Evolutionary conservation across 2,888 invertebrate genomes (phyloP), one percentile per base, ranked within the genome.

Genomic region (Caradrina clavipalpis): DNA sequence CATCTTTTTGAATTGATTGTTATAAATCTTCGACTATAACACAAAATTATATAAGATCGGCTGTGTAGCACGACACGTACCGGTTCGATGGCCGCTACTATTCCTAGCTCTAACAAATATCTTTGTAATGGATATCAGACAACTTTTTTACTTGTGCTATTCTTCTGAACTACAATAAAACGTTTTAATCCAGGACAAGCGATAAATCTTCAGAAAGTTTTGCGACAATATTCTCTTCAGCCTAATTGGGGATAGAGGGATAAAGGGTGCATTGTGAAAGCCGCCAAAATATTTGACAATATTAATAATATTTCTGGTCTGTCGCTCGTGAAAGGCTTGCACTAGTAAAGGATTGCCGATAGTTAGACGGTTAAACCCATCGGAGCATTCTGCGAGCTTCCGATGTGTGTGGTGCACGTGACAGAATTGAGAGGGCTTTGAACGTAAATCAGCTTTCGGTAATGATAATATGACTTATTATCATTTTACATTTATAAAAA

Each of bases 271-370:
- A 91, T 91, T 91, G 88, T 88, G 73, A 75, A 77, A 86, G 85
- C 88, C 89, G 87, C 87, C 92, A 93, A 92, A 95, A 95, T 93
- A 95, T 95, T 93, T 90, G 88, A 90, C 88, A 92, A 91, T 92
- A 92, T 95, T 92, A 91, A 90, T 90, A 91, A 89, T 85, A 87
- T 90, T 93, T 91, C 89, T 91, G 93, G 89, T 90, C 92, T 93
- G 85, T 88, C 93, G 91, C 92, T 90, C 89, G 87, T 91, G 88
- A 95, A 95, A 93, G 94, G 93, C 89, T 92, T 92, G 90, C 82
- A 85, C 82, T 86, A 87, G 91, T 89, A 94, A 95, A 95, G 95
- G 95, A 95, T 95, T 95, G 94, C 86, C 84, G 86, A 89, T 88
- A 90, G 90, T 89, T 91, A 89, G 83, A 91, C 88, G 90, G 89